Evolutionary conservation across 2,888 invertebrate species (phyloP).

Genomic region (Heliconius ethilla): DNA sequence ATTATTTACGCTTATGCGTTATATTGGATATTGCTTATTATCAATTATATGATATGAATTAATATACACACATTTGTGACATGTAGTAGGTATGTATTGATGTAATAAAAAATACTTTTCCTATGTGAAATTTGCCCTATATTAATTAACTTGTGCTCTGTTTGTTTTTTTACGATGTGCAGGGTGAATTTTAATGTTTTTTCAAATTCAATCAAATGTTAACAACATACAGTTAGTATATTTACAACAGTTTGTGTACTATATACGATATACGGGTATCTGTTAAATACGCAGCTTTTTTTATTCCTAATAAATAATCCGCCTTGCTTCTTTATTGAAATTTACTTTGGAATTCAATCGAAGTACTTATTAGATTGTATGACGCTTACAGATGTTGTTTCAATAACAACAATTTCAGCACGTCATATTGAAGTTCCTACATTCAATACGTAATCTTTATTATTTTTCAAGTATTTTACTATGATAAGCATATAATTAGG

Average conservation of each 20-base stretch:
- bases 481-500: slow-evolving; percentile 38
- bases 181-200: neutral
- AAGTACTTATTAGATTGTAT: slow-evolving; percentile 49
- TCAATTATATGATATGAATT: neutral
- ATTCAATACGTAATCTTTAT: slow-evolving; percentile 52
- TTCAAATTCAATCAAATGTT: neutral
- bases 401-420: slow-evolving; percentile 22
- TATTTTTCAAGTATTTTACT: slow-evolving; percentile 50
- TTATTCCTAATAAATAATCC: slow-evolving; percentile 26
- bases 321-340: slow-evolving; percentile 27
- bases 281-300: slow-evolving; percentile 16
- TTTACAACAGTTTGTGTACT: neutral
- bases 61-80: neutral
- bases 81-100: neutral
- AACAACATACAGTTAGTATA: neutral
- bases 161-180: neutral
- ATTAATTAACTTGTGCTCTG: neutral
- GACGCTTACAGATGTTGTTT: slow-evolving; percentile 29
- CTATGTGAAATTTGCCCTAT: neutral
- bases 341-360: slow-evolving; percentile 12
- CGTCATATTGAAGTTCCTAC: slow-evolving; percentile 58
- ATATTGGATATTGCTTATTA: neutral
- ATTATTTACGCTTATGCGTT: neutral
- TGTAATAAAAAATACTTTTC: neutral
- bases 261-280: slow-evolving; percentile 10